These are phyloP conservation scores for Trialeurodes vaporariorum DNA, from an alignment of 1,140 invertebrate species.

Conservation along the genomic window DNA sequence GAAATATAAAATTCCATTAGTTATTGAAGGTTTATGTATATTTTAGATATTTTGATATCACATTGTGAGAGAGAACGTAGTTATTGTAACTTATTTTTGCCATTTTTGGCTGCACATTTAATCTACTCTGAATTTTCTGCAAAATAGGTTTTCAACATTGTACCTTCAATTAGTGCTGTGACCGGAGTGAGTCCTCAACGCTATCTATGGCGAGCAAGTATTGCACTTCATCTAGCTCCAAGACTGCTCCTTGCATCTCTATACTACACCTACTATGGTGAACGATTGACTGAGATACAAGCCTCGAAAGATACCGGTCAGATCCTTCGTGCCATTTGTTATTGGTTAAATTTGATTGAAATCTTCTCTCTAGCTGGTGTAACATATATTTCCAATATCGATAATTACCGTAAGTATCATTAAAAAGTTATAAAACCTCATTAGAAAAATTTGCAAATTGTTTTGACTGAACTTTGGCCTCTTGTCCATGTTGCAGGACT, in stretches of 20 bases:
- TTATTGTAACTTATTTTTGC: no score
- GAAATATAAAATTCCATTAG: no score
- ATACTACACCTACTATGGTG: constrained; percentile 67
- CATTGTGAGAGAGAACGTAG: no score
- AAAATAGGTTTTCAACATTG: constrained; percentile 81
- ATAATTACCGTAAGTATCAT: constrained; percentile 79
- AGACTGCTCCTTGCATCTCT: constrained; percentile 71
- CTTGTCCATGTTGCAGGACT: constrained; percentile 8
- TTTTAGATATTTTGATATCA: no score
- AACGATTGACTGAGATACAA: constrained; percentile 17
- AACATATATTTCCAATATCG: constrained; percentile 83
- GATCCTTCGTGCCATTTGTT: constrained; percentile 55
- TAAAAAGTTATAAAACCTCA: no score
- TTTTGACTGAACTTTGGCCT: no score
- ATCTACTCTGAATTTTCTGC: no score
- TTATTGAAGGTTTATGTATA: no score
- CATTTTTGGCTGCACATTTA: no score
- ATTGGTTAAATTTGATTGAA: constrained; percentile 75
- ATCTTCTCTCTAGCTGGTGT: constrained; percentile 71
- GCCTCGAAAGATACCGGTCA: not conserved
- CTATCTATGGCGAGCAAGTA: constrained; percentile 83
- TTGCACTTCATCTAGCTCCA: constrained; percentile 79
- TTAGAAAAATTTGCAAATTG: no score
- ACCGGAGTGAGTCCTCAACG: constrained; percentile 81
- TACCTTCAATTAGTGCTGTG: constrained; percentile 84